Percentiles rank a stretch among this genome's conserved stretches.
Evolutionary conservation across 2,888 invertebrate genomes (phyloP).

Genomic region (Volucella bombylans): DNA sequence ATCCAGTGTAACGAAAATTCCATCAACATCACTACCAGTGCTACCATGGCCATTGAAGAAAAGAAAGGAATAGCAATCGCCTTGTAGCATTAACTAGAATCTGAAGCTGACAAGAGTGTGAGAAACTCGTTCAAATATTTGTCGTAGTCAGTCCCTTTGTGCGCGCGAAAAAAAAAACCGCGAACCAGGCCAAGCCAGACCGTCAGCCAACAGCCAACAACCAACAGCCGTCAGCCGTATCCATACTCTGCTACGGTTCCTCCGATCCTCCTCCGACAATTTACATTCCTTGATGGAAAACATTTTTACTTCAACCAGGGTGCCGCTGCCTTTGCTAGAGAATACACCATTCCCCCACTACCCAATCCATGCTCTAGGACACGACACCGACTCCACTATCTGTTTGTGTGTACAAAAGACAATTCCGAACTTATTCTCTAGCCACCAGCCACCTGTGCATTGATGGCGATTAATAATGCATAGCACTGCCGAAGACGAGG

Average conservation of each 20-base stretch:
- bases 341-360: conserved; percentile 12
- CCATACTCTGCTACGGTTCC: neutral
- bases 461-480: conserved; percentile 69
- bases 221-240: conserved; percentile 43
- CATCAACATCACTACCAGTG: conserved; percentile 40
- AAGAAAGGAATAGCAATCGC: neutral
- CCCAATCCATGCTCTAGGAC: conserved; percentile 14
- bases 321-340: conserved; percentile 59
- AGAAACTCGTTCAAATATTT: conserved; percentile 73
- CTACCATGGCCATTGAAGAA: neutral
- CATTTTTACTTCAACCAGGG: conserved; percentile 39
- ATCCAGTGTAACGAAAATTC: conserved; percentile 43
- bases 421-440: conserved; percentile 40
- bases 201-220: too few relatives aligned
- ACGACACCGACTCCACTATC: conserved; percentile 30
- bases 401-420: conserved; percentile 38
- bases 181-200: conserved; percentile 41
- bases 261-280: conserved; percentile 4
- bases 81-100: conserved; percentile 44
- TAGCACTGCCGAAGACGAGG: conserved; percentile 20
- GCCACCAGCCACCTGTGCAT: conserved; percentile 28
- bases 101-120: conserved; percentile 41
- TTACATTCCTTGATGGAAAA: conserved; percentile 60
- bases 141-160: conserved; percentile 59
- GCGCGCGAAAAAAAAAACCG: conserved; percentile 70